Percentiles rank a stretch among this genome's conserved stretches.
Conservation (phyloP, 2,797 vertebrate species). For the Microchirus variegatus region DNA sequence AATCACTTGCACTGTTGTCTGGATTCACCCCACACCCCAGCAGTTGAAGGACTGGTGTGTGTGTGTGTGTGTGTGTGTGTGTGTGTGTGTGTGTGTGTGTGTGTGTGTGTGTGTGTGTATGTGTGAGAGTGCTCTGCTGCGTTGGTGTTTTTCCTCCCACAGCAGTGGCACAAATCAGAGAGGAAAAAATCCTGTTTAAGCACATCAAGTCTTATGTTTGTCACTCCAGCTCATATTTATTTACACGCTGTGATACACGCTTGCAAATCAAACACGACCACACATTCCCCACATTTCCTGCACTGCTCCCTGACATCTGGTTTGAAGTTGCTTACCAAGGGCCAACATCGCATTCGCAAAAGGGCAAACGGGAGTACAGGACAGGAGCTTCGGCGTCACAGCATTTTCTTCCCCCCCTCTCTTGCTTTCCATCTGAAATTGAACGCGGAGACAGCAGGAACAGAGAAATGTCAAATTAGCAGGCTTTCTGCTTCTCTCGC, state of each 20-base stretch:
- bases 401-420: background rate
- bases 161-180: slow-evolving; percentile 10
- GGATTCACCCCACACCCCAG: slow-evolving; percentile 57
- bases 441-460: background rate
- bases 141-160: slow-evolving; percentile 4
- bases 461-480: slow-evolving; percentile 31
- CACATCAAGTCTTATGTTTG: background rate
- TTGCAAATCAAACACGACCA: slow-evolving; percentile 10
- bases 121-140: background rate
- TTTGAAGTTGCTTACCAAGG: background rate
- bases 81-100: slow-evolving; percentile 7
- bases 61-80: slow-evolving; percentile 5
- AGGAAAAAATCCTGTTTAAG: slow-evolving; percentile 16
- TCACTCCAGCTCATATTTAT: slow-evolving; percentile 4
- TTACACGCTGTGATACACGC: background rate
- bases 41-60: slow-evolving; percentile 8
- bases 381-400: background rate
- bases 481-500: slow-evolving; percentile 7
- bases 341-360: background rate
- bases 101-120: slow-evolving; percentile 6
- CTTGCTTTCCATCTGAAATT: background rate
- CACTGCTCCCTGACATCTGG: background rate
- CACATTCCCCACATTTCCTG: background rate
- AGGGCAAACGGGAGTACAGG: background rate
- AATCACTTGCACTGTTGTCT: slow-evolving; percentile 65